phyloP scores from a whole-genome alignment of 2,888 invertebrate genomes.

The Pedicia rivosa region DNA sequence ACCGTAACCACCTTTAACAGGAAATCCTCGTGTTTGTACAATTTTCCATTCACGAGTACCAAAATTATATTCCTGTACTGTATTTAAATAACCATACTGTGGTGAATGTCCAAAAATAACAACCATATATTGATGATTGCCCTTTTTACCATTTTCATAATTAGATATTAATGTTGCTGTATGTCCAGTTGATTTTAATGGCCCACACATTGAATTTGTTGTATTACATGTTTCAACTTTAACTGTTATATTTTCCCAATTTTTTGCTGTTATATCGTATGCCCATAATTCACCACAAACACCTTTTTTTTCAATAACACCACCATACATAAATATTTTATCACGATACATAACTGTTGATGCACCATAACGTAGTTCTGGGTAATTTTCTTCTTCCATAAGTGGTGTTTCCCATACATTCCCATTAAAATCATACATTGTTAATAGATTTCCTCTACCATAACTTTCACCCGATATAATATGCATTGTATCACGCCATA shows the following conservation, averaged over 20 bases:
- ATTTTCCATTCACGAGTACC: slow-evolving; percentile 62
- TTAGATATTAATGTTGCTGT: slow-evolving; percentile 75
- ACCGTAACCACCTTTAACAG: slow-evolving; percentile 85
- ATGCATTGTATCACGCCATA: slow-evolving; percentile 63
- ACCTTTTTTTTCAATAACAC: slow-evolving; percentile 46
- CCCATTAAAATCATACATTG: slow-evolving; percentile 60
- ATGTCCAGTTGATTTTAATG: slow-evolving; percentile 70
- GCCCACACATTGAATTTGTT: slow-evolving; percentile 38
- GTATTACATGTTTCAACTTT: slow-evolving; percentile 38
- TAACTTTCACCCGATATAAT: slow-evolving; percentile 73
- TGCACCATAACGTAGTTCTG: slow-evolving; percentile 73
- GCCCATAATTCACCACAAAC: slow-evolving; percentile 74
- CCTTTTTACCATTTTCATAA: slow-evolving; percentile 39
- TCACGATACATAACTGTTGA: slow-evolving; percentile 78
- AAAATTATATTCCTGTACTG: slow-evolving; percentile 72
- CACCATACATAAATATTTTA: slow-evolving; percentile 88
- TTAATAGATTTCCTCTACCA: slow-evolving; percentile 44
- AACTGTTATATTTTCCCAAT: slow-evolving; percentile 77
- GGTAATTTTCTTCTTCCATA: slow-evolving; percentile 35
- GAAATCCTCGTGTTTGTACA: slow-evolving; percentile 58
- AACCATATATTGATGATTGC: slow-evolving; percentile 70
- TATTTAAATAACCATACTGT: slow-evolving; percentile 83
- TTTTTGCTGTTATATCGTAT: slow-evolving; percentile 57
- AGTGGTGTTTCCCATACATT: slow-evolving; percentile 59
- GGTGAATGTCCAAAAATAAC: slow-evolving; percentile 95